A percentile compares a stretch with the other conserved stretches of the same genome.
phyloP scores from a whole-genome alignment of 2,113 vertebrate genomes.

The Tylochromis polylepis region DNA sequence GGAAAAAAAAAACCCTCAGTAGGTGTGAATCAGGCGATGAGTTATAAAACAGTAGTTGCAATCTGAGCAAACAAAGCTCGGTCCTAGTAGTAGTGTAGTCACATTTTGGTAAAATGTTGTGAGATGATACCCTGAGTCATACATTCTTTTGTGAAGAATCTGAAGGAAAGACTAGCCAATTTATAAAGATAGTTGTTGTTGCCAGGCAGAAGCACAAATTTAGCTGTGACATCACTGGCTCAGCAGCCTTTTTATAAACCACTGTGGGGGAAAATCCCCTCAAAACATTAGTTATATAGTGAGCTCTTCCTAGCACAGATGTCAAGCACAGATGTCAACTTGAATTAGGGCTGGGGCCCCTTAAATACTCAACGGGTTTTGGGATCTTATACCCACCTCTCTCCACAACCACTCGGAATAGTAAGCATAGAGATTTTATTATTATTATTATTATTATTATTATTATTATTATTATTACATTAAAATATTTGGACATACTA shows the following conservation, averaged over 20 bases:
- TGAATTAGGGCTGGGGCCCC: background rate
- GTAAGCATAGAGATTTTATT: background rate
- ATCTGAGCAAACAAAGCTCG: background rate
- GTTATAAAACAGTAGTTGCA: background rate
- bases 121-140: background rate
- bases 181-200: background rate
- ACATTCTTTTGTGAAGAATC: background rate
- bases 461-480: background rate
- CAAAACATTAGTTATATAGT: background rate
- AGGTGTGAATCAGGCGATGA: background rate
- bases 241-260: background rate
- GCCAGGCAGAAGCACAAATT: background rate
- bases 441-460: background rate
- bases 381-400: background rate
- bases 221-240: background rate
- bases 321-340: background rate
- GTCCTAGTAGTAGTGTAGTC: background rate
- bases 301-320: background rate
- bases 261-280: background rate
- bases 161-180: background rate
- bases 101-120: background rate
- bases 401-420: background rate
- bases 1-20: background rate
- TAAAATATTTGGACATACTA: background rate
- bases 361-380: background rate